Evolutionary conservation across 1,140 invertebrate species (phyloP).

Genomic region (Megalopta genalis): DNA sequence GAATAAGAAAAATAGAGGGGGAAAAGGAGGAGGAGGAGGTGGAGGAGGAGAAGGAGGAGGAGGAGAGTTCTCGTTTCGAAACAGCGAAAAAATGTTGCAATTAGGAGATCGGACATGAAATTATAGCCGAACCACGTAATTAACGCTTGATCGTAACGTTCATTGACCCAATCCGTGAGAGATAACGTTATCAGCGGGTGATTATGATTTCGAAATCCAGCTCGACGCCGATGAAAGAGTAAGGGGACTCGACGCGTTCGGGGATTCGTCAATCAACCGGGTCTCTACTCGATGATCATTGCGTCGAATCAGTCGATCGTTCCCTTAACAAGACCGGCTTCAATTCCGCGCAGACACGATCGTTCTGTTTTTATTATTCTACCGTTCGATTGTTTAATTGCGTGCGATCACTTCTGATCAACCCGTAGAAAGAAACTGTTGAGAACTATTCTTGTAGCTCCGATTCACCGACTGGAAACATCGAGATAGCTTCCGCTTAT

Average conservation of each 20-base stretch:
- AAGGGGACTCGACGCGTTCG: too few species aligned
- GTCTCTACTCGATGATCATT: background rate
- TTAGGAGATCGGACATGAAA: background rate
- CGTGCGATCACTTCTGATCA: too few species aligned
- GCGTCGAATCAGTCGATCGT: background rate
- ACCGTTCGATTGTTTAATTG: background rate
- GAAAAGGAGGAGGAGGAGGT: background rate
- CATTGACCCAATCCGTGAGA: slow-evolving; percentile 51
- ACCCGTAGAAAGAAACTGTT: too few species aligned
- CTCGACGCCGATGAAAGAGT: background rate
- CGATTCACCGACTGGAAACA: too few species aligned
- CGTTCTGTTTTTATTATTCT: too few species aligned
- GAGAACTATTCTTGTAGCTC: too few species aligned
- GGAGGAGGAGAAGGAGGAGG: background rate
- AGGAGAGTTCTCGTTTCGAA: background rate
- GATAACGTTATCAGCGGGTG: slow-evolving; percentile 52
- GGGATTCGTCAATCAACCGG: background rate
- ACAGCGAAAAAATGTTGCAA: background rate
- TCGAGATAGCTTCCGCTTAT: too few species aligned
- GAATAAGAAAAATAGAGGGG: background rate
- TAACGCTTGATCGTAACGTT: slow-evolving; percentile 30
- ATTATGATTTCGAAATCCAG: slow-evolving; percentile 49
- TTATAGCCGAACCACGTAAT: slow-evolving; percentile 5
- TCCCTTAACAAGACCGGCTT: slow-evolving; percentile 2
- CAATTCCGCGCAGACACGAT: background rate